A percentile compares a stretch with the other conserved stretches of the same genome.
Evolutionary conservation across 1,140 invertebrate species (phyloP).

Genomic region (Platyura marginata): DNA sequence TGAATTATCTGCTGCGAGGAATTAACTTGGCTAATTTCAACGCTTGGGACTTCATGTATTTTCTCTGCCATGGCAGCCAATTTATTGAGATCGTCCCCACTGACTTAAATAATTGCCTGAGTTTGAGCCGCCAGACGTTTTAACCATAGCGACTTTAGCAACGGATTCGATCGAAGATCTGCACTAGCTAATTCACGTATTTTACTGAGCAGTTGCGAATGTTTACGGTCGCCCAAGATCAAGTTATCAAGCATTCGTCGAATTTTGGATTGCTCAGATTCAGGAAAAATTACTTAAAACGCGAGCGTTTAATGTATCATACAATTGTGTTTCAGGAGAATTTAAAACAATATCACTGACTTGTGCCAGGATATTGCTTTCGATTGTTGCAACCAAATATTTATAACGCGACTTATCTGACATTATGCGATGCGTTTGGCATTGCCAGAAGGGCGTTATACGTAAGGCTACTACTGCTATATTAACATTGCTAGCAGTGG

Average conservation of each 20-base stretch:
- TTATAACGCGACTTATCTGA: too few species aligned
- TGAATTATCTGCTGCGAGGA: too few species aligned
- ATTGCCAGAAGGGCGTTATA: too few species aligned
- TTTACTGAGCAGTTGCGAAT: slow-evolving; percentile 8
- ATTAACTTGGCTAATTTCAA: too few species aligned
- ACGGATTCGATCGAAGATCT: slow-evolving; percentile 3
- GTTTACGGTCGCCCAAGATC: slow-evolving; percentile 8
- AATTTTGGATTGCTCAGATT: neutral
- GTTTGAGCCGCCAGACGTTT: slow-evolving; percentile 3
- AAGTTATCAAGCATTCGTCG: neutral
- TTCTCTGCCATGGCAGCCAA: slow-evolving; percentile 6
- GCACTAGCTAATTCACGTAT: slow-evolving; percentile 7
- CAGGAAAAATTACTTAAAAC: neutral
- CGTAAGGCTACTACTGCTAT: too few species aligned
- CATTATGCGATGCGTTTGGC: too few species aligned
- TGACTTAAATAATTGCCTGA: slow-evolving; percentile 1
- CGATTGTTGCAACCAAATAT: too few species aligned
- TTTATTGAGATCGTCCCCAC: slow-evolving; percentile 2
- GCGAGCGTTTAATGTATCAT: neutral
- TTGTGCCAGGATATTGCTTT: too few species aligned
- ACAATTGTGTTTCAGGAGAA: neutral
- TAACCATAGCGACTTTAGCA: slow-evolving; percentile 8
- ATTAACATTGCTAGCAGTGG: too few species aligned
- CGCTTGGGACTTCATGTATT: neutral
- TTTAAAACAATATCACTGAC: neutral